Conservation (phyloP, 2,113 vertebrate genomes). For the Chionis minor region DNA sequence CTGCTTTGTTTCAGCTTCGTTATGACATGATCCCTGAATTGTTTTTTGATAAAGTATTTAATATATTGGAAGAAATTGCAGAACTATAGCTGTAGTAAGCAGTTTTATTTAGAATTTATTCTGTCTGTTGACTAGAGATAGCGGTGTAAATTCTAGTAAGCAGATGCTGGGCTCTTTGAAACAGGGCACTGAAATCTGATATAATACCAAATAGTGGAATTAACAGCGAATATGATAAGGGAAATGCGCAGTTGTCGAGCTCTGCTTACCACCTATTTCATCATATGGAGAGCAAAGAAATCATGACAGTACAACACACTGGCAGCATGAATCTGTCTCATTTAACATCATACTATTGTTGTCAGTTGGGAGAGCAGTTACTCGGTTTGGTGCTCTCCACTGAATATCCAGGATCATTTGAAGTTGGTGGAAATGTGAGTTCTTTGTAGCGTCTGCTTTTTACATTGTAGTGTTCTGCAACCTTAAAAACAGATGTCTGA, state of each 20-base stretch:
- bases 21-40: background rate
- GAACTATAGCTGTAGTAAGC: background rate
- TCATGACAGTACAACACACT: background rate
- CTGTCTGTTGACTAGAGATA: background rate
- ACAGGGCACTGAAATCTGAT: background rate
- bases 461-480: constrained; percentile 61
- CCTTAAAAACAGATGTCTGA: constrained; percentile 77
- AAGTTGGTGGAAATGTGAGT: constrained; percentile 55
- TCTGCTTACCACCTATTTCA: background rate
- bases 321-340: background rate
- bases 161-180: background rate
- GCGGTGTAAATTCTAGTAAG: background rate
- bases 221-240: background rate
- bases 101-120: background rate
- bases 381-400: constrained; percentile 13
- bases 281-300: constrained; percentile 1
- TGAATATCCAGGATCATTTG: constrained; percentile 49
- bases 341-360: background rate
- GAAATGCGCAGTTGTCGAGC: background rate
- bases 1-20: constrained; percentile 24
- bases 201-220: background rate
- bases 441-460: constrained; percentile 64
- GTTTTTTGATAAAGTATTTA: background rate
- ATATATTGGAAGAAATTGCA: background rate
- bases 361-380: background rate